Percentiles rank a stretch among this genome's conserved stretches.
Conservation (phyloP, 2,113 vertebrate species). For the Nycticryphes semicollaris region DNA sequence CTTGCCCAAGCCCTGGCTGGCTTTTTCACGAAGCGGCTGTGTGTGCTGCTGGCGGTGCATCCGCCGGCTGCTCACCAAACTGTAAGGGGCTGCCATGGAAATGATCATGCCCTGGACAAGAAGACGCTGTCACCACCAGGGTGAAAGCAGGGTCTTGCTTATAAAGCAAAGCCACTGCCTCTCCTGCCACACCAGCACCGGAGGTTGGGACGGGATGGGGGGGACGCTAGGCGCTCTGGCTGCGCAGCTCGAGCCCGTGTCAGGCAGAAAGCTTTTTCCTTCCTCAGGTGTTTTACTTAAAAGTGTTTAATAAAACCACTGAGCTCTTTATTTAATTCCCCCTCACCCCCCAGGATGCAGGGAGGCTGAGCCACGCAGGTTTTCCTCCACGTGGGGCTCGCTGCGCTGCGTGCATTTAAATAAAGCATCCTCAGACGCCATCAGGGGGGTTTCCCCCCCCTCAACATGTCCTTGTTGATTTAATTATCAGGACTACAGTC, state of each 20-base stretch:
- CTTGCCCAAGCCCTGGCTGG: neutral
- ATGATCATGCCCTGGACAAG: neutral
- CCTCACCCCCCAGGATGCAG: neutral
- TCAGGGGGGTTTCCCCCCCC: neutral
- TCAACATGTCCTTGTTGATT: neutral
- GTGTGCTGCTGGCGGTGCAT: accelerated
- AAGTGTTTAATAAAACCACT: neutral
- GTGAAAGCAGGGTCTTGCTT: neutral
- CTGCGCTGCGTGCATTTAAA: neutral
- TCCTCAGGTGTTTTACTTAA: neutral
- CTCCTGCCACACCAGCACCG: neutral
- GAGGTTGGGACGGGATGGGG: neutral
- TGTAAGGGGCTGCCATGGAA: neutral
- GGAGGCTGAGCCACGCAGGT: neutral
- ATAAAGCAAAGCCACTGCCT: neutral
- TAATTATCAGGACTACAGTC: neutral
- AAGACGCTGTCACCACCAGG: accelerated
- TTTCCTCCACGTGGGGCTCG: conserved; percentile 15
- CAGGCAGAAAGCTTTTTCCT: neutral
- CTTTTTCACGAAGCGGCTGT: neutral
- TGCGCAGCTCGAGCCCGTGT: neutral
- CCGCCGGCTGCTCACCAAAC: neutral
- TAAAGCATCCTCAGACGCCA: conserved; percentile 1
- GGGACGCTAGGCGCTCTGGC: neutral
- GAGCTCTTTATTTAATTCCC: neutral